phyloP scores from a whole-genome alignment of 2,113 vertebrate species.

The Cyanoramphus novaezelandiae region DNA sequence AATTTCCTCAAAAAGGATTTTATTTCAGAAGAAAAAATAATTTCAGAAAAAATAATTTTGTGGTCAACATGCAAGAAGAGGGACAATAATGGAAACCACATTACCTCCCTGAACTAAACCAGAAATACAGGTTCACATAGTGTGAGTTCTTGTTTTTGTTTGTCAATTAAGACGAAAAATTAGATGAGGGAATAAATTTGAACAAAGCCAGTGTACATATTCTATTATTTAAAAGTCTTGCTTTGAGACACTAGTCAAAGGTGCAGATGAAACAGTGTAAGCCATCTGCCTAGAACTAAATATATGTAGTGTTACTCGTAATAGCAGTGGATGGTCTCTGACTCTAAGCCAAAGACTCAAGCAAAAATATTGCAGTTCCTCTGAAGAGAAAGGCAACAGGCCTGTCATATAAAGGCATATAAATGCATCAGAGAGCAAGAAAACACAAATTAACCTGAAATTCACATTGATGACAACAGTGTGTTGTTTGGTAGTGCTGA shows the following conservation, averaged over 20 bases:
- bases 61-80: rapidly evolving
- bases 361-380: neutral
- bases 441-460: neutral
- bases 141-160: neutral
- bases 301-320: rapidly evolving
- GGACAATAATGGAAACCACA: neutral
- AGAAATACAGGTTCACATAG: rapidly evolving
- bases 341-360: neutral
- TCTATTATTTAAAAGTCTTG: neutral
- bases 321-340: neutral
- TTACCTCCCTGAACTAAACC: neutral
- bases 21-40: neutral
- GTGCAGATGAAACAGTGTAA: neutral
- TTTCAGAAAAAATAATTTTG: neutral
- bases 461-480: rapidly evolving
- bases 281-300: rapidly evolving
- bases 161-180: neutral
- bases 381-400: neutral
- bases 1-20: neutral
- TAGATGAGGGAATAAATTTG: neutral
- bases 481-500: rapidly evolving
- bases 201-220: neutral
- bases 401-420: neutral
- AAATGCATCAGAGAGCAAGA: neutral
- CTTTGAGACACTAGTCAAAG: neutral